Evolutionary conservation across 2,888 invertebrate species (phyloP).

Genomic region (Dione vanillae): DNA sequence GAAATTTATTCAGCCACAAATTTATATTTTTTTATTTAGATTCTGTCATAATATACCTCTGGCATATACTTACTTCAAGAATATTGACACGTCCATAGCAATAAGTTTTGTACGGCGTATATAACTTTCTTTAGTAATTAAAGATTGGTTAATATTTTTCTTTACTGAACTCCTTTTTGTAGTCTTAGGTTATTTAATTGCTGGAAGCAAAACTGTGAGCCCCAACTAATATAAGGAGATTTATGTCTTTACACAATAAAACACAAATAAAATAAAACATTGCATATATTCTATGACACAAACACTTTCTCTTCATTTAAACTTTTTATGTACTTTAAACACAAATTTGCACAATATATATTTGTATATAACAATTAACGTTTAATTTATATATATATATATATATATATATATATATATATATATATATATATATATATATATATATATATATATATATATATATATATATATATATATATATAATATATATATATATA

Average conservation of each 20-base stretch:
- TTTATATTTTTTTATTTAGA: neutral
- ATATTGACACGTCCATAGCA: slow-evolving; percentile 44
- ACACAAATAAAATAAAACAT: slow-evolving; percentile 1
- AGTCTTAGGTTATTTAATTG: neutral
- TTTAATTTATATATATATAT: too few relatives aligned
- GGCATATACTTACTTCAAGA: too few relatives aligned
- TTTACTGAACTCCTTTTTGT: neutral
- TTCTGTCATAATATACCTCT: neutral
- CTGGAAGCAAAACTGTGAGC: slow-evolving; percentile 19
- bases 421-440: too few relatives aligned
- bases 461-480: too few relatives aligned
- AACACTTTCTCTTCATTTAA: neutral
- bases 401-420: too few relatives aligned
- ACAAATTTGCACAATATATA: slow-evolving; percentile 32
- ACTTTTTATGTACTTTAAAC: neutral
- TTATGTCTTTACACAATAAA: neutral
- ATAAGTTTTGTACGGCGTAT: neutral
- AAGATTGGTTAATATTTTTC: neutral
- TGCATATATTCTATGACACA: slow-evolving; percentile 4
- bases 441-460: too few relatives aligned
- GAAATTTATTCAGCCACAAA: slow-evolving; percentile 1
- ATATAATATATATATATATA: too few relatives aligned
- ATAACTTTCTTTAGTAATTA: neutral
- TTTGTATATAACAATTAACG: too few relatives aligned
- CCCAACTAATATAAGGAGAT: slow-evolving; percentile 14